A percentile compares a stretch with the other conserved stretches of the same genome.
Conservation (phyloP, 1,140 invertebrate genomes). For the Zaprionus inermis region DNA sequence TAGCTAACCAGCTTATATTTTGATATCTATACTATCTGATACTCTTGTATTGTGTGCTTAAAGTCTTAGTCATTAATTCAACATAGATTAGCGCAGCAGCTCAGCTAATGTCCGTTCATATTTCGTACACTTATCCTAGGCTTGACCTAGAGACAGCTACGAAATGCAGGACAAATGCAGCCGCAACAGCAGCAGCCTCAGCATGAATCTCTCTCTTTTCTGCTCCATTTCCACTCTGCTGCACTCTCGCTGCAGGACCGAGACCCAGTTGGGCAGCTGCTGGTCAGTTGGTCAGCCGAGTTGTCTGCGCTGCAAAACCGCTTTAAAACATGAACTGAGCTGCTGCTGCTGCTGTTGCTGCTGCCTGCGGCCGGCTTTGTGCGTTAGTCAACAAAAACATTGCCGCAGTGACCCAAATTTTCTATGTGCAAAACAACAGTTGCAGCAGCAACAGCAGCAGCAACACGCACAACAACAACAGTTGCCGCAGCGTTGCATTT, state of each 20-base stretch:
- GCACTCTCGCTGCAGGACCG: neutral
- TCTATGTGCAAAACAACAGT: conserved; percentile 49
- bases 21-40: neutral
- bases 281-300: conserved; percentile 4
- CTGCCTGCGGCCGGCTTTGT: conserved; percentile 38
- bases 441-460: conserved; percentile 30
- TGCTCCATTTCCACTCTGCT: neutral
- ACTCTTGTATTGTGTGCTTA: neutral
- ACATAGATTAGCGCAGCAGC: neutral
- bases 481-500: conserved; percentile 60
- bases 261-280: conserved; percentile 6
- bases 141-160: conserved; percentile 4
- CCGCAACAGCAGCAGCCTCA: neutral
- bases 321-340: conserved; percentile 23
- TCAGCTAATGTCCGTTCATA: neutral
- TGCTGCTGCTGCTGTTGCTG: neutral
- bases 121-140: neutral
- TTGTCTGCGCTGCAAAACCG: conserved; percentile 18
- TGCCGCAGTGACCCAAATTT: conserved; percentile 79
- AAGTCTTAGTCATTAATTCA: neutral
- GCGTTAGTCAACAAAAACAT: conserved; percentile 70
- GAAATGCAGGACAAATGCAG: conserved; percentile 2
- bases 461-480: conserved; percentile 19
- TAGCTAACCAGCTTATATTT: neutral
- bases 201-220: too few species aligned